Evolutionary conservation across 2,888 invertebrate species (phyloP).

Genomic region (Sipunculus nudus): DNA sequence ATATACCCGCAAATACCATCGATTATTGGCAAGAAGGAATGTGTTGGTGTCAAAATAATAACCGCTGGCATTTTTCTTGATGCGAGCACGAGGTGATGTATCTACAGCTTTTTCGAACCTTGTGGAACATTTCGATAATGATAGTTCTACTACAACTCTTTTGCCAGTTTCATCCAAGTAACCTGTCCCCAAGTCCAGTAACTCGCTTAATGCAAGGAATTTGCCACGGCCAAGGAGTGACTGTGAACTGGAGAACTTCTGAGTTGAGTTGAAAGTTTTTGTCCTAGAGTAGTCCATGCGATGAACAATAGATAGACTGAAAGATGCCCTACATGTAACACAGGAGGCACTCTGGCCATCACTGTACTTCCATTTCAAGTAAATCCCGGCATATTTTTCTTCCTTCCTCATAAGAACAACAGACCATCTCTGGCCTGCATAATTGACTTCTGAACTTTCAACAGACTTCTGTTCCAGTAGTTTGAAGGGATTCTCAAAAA

Average conservation of each 20-base stretch:
- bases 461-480: constrained; percentile 32
- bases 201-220: constrained; percentile 28
- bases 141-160: constrained; percentile 36
- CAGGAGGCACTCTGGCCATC: constrained; percentile 28
- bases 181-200: constrained; percentile 32
- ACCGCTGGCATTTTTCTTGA: constrained; percentile 43
- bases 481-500: constrained; percentile 35
- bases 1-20: constrained; percentile 44
- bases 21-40: constrained; percentile 33
- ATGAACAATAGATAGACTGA: constrained; percentile 33
- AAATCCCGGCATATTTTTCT: constrained; percentile 37
- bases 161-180: constrained; percentile 41
- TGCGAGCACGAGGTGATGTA: constrained; percentile 29
- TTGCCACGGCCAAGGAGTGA: constrained; percentile 39
- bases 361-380: constrained; percentile 41
- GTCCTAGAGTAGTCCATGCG: constrained; percentile 28
- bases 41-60: constrained; percentile 40
- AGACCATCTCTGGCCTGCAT: constrained; percentile 42
- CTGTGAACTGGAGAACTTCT: constrained; percentile 38
- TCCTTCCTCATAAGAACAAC: constrained; percentile 40
- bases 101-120: constrained; percentile 29
- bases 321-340: constrained; percentile 36
- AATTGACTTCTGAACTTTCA: constrained; percentile 39
- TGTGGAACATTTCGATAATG: constrained; percentile 22
- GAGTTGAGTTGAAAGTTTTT: constrained; percentile 35